These are phyloP conservation scores for Cremastinae sp. DNA, from an alignment of 2,888 invertebrate genomes.

Conservation along the genomic window DNA sequence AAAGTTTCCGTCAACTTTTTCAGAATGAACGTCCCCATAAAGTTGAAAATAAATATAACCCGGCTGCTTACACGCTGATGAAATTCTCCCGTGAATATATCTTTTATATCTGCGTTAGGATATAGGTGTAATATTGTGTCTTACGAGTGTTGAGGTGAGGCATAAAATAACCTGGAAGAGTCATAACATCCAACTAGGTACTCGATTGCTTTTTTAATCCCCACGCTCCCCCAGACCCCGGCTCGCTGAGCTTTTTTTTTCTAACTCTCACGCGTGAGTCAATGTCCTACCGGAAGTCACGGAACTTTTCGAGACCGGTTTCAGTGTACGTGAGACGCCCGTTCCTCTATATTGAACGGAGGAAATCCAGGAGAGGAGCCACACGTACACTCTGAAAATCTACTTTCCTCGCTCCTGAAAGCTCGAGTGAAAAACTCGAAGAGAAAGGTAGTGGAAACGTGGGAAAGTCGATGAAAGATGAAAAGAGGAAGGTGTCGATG, in stretches of 20 bases:
- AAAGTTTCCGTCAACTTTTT: constrained; percentile 44
- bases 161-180: constrained; percentile 47
- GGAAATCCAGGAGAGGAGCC: constrained; percentile 48
- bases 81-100: constrained; percentile 37
- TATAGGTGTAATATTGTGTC: not conserved
- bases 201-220: constrained; percentile 61
- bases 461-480: constrained; percentile 4
- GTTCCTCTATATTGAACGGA: not conserved
- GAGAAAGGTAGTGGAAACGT: constrained; percentile 6
- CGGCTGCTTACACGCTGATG: constrained; percentile 30
- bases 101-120: too few relatives aligned
- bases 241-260: constrained; percentile 1
- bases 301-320: constrained; percentile 2
- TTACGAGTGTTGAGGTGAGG: not conserved
- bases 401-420: constrained; percentile 38
- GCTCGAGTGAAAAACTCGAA: not conserved
- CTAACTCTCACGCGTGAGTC: constrained; percentile 30
- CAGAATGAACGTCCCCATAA: not conserved
- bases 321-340: constrained; percentile 17
- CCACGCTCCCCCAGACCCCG: constrained; percentile 20
- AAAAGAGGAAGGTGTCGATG: constrained; percentile 41
- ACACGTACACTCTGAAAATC: constrained; percentile 25
- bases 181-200: constrained; percentile 44
- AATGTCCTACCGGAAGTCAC: constrained; percentile 51
- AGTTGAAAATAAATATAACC: constrained; percentile 49